phyloP scores from a whole-genome alignment of 2,113 vertebrate genomes.

The Bothrops jararaca region DNA sequence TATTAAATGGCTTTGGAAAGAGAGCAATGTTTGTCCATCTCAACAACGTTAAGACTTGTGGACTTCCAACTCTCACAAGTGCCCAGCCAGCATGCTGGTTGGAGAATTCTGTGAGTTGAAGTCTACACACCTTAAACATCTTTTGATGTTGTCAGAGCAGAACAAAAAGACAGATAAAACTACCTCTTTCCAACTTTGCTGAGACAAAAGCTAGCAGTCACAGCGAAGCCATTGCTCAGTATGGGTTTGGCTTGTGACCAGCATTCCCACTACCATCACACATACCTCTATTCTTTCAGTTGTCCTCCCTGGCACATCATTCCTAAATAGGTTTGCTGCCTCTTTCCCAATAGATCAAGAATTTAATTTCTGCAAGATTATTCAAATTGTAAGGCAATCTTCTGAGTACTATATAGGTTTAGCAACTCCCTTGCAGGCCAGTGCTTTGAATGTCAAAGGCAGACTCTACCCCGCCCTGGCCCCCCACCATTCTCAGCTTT shows the following conservation, averaged over 20 bases:
- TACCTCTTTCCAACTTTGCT: background rate
- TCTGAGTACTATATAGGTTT: background rate
- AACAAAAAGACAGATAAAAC: background rate
- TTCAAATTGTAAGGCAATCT: background rate
- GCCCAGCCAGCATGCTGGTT: too few relatives aligned
- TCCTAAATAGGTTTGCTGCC: background rate
- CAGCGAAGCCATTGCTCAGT: background rate
- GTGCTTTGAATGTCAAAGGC: background rate
- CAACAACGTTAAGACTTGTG: too few relatives aligned
- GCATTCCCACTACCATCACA: background rate
- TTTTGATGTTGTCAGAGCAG: background rate
- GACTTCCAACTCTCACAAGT: too few relatives aligned
- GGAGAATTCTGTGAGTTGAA: too few relatives aligned
- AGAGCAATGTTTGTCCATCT: too few relatives aligned
- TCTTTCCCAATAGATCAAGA: background rate
- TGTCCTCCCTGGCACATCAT: background rate
- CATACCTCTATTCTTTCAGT: background rate
- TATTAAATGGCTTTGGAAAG: too few relatives aligned
- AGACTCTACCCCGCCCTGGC: background rate
- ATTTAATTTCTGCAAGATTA: background rate
- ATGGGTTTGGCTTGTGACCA: background rate
- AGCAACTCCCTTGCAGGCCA: background rate
- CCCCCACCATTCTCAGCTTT: background rate
- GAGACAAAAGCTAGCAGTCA: background rate
- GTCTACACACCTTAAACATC: too few relatives aligned